These are phyloP conservation scores for Myiozetetes cayanensis DNA, from an alignment of 2,113 vertebrate species.

Conservation along the genomic window DNA sequence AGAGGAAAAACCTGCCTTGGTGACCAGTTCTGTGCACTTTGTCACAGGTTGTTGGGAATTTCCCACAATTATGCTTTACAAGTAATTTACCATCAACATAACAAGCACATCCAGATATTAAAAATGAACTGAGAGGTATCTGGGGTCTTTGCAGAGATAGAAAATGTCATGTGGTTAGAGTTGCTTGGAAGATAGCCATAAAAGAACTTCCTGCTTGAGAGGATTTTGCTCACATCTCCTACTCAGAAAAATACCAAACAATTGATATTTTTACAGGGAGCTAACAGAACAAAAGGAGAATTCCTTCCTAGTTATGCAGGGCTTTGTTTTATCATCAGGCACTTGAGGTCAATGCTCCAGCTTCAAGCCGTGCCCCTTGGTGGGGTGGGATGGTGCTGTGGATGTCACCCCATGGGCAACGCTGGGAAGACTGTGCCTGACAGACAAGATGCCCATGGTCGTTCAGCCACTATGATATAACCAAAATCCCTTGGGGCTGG, in stretches of 20 bases:
- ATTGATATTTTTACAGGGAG: not conserved
- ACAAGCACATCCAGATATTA: not conserved
- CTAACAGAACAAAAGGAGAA: not conserved
- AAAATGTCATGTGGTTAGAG: not conserved
- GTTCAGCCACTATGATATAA: not conserved
- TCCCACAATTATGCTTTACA: not conserved
- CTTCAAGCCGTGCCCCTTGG: not conserved
- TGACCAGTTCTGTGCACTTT: not conserved
- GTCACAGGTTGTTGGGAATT: not conserved
- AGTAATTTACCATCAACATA: not conserved
- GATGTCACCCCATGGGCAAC: rapidly evolving
- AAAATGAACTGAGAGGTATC: not conserved
- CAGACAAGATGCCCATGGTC: not conserved
- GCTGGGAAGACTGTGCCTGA: not conserved
- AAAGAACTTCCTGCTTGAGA: slow-evolving; percentile 12
- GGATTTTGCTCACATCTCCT: not conserved
- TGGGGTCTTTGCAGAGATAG: not conserved
- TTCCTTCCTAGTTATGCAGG: not conserved
- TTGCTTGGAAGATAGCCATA: not conserved
- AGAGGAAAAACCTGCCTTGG: not conserved
- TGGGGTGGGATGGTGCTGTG: not conserved
- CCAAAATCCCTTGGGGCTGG: not conserved
- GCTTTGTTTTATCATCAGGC: not conserved
- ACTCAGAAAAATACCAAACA: not conserved
- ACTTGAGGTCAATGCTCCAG: not conserved